These are phyloP conservation scores for Agonopterix arenella DNA, from an alignment of 2,888 invertebrate genomes.

Conservation along the genomic window DNA sequence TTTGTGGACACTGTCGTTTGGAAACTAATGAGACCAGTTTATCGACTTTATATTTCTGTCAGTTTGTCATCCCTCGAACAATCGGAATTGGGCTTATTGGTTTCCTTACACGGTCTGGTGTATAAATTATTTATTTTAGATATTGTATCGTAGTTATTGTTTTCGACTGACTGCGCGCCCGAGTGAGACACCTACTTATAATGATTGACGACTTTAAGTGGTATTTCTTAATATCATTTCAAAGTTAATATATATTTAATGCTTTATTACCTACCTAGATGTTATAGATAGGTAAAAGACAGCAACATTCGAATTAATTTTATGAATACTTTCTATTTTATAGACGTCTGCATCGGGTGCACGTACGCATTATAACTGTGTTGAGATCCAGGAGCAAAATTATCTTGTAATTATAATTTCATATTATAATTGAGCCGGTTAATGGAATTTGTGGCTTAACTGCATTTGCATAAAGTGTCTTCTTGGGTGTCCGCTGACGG, in stretches of 20 bases:
- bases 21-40: conserved; percentile 72
- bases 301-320: conserved; percentile 27
- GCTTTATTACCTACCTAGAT: too few relatives aligned
- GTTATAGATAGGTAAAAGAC: conserved; percentile 20
- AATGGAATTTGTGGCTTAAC: conserved; percentile 63
- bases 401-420: conserved; percentile 73
- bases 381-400: conserved; percentile 64
- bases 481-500: conserved; percentile 52
- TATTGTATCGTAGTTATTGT: conserved; percentile 30
- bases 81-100: conserved; percentile 58
- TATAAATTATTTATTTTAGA: conserved; percentile 53
- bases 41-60: conserved; percentile 56
- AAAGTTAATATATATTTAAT: conserved; percentile 45
- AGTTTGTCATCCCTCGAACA: conserved; percentile 47
- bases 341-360: conserved; percentile 47
- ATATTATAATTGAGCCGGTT: conserved; percentile 58
- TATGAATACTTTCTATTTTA: conserved; percentile 57
- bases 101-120: conserved; percentile 60
- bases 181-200: conserved; percentile 26
- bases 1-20: conserved; percentile 65
- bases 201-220: conserved; percentile 51
- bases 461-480: conserved; percentile 59
- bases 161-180: conserved; percentile 25
- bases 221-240: conserved; percentile 67
- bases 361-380: conserved; percentile 58